Conservation (phyloP, 1,140 invertebrate genomes). For the Zaprionus lachaisei region DNA sequence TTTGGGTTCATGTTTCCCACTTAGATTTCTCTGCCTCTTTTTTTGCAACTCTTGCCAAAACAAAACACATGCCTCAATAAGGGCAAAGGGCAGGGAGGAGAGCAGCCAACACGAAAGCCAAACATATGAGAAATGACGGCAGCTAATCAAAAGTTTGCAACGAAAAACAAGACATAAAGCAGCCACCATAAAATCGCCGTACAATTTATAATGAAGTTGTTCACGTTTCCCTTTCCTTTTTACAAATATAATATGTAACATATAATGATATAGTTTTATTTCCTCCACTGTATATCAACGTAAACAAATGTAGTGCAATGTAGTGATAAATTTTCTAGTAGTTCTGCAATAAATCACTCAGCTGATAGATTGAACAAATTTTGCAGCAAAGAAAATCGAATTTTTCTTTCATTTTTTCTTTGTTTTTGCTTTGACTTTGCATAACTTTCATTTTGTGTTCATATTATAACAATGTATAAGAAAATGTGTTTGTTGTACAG, state of each 20-base stretch:
- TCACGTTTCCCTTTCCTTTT: not conserved
- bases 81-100: not conserved
- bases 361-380: not conserved
- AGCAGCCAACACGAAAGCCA: not conserved
- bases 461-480: not conserved
- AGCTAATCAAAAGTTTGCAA: constrained; percentile 70
- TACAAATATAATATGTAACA: not conserved
- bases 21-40: not conserved
- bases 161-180: constrained; percentile 18
- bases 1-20: not conserved
- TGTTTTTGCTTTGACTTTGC: not conserved
- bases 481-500: not conserved
- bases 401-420: not conserved
- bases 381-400: not conserved
- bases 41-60: constrained; percentile 11
- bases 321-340: not conserved
- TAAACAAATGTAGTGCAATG: not conserved
- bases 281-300: not conserved
- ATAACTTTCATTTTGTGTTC: not conserved
- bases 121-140: constrained; percentile 48
- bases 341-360: not conserved
- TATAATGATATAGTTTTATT: not conserved
- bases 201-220: constrained; percentile 33
- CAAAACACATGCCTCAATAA: constrained; percentile 17
- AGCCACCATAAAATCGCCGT: not conserved